A percentile compares a stretch with the other conserved stretches of the same genome.
phyloP scores from a whole-genome alignment of 2,113 vertebrate species.

The Malurus alboscapulatus region DNA sequence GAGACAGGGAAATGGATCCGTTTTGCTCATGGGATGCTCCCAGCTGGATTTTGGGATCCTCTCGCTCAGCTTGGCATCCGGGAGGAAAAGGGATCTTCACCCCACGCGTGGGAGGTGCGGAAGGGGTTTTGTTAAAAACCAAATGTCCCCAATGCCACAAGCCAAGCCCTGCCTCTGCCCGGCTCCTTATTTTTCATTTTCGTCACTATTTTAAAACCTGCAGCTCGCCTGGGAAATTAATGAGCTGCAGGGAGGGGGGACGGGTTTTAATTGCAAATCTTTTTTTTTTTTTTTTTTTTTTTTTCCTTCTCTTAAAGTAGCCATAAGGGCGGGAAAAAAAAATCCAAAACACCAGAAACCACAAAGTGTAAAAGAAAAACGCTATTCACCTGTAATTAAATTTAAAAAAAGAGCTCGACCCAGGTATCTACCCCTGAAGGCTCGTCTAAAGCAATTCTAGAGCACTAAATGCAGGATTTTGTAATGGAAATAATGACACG shows the following conservation, averaged over 20 bases:
- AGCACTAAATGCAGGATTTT: background rate
- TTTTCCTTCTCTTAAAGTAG: background rate
- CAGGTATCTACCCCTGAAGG: background rate
- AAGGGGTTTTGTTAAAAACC: too few relatives aligned
- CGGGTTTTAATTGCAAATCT: background rate
- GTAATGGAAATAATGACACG: slow-evolving; percentile 17
- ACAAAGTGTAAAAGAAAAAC: background rate
- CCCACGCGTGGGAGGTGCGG: background rate
- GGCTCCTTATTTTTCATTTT: background rate
- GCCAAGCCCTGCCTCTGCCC: background rate
- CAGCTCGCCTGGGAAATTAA: slow-evolving; percentile 18
- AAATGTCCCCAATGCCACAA: too few relatives aligned
- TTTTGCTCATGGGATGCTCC: background rate
- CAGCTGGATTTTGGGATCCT: background rate
- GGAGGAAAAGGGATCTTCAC: background rate
- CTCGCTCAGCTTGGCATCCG: rapidly evolving
- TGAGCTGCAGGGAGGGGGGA: background rate
- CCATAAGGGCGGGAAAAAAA: background rate
- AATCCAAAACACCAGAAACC: background rate
- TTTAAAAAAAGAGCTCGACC: background rate
- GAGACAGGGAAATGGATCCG: background rate
- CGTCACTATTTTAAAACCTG: background rate
- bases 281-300: background rate
- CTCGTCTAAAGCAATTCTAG: background rate
- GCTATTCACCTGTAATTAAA: background rate